Conservation (phyloP, 2,113 vertebrate genomes). For the Egretta garzetta region DNA sequence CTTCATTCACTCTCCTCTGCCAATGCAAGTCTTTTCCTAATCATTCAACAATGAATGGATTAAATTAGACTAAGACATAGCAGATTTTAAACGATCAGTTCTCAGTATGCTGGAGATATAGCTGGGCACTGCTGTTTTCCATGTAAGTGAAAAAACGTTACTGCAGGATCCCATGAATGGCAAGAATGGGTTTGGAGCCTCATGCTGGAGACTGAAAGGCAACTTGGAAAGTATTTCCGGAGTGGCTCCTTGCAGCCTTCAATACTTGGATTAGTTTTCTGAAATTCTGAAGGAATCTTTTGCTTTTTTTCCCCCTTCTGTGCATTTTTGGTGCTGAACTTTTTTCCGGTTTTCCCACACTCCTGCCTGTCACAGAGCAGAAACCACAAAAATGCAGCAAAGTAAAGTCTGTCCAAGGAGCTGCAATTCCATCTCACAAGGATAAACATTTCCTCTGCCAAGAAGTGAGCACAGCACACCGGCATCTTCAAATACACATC, state of each 20-base stretch:
- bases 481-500: slow-evolving; percentile 58
- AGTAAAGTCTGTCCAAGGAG: slow-evolving; percentile 86
- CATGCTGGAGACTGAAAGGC: slow-evolving; percentile 68
- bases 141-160: slow-evolving; percentile 58
- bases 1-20: not conserved
- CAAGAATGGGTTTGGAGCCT: slow-evolving; percentile 66
- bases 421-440: slow-evolving; percentile 88
- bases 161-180: slow-evolving; percentile 54
- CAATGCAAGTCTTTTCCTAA: not conserved
- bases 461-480: slow-evolving; percentile 75
- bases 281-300: slow-evolving; percentile 80
- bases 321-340: slow-evolving; percentile 87
- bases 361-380: slow-evolving; percentile 92
- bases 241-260: slow-evolving; percentile 75
- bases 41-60: not conserved
- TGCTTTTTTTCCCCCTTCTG: slow-evolving; percentile 81
- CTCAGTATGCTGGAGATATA: not conserved
- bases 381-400: slow-evolving; percentile 94
- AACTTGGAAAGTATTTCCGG: slow-evolving; percentile 82
- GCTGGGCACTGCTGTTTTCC: slow-evolving; percentile 24
- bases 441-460: slow-evolving; percentile 85
- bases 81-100: not conserved
- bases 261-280: slow-evolving; percentile 77
- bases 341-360: slow-evolving; percentile 99
- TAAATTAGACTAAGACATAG: not conserved